Evolutionary conservation across 2,888 invertebrate genomes (phyloP).

Genomic region (Bursaphelenchus okinawaensis): DNA sequence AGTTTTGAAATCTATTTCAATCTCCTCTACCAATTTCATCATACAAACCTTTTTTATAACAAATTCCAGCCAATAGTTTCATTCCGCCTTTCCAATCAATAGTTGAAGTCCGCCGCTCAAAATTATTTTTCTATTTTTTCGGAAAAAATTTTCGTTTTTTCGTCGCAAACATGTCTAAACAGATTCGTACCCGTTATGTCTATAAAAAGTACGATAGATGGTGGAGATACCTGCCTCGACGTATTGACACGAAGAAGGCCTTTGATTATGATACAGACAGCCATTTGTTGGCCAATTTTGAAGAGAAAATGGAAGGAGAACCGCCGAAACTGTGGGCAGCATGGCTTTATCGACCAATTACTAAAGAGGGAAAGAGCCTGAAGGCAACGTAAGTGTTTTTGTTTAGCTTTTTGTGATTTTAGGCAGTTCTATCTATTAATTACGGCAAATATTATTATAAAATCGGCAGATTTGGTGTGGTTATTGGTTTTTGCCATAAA

Average conservation of each 20-base stretch:
- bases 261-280: constrained; percentile 40
- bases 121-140: no score
- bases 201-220: constrained; percentile 45
- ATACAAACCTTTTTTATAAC: neutral
- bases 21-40: neutral
- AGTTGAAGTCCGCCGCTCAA: no score
- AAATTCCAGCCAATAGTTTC: neutral
- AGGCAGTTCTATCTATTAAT: no score
- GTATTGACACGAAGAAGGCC: constrained; percentile 40
- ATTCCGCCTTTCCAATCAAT: neutral
- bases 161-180: constrained; percentile 51
- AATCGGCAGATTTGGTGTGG: no score
- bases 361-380: no score
- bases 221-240: constrained; percentile 52
- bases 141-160: no score
- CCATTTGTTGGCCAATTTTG: constrained; percentile 40
- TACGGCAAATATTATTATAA: no score
- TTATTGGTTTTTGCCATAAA: no score
- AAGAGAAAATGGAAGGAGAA: constrained; percentile 36
- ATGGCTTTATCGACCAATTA: constrained; percentile 54
- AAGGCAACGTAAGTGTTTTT: no score
- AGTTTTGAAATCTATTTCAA: no score
- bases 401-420: no score
- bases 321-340: constrained; percentile 56
- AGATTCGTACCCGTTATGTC: constrained; percentile 53